Percentiles rank a stretch among this genome's conserved stretches.
Conservation (phyloP, 2,888 invertebrate species). For the Pyrocoelia pectoralis region DNA sequence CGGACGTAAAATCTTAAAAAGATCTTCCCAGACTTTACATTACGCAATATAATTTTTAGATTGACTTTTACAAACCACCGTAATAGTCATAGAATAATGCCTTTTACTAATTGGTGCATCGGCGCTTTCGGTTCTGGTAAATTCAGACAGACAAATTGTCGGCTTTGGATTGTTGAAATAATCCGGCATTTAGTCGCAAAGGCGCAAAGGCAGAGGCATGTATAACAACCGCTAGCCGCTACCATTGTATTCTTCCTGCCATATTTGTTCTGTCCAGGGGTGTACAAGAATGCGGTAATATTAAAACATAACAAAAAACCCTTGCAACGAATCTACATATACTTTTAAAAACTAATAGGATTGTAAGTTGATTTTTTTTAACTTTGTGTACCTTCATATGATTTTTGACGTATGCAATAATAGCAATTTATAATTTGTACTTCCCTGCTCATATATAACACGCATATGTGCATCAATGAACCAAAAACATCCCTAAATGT, state of each 20-base stretch:
- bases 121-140: constrained; percentile 10
- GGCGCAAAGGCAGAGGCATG: constrained; percentile 56
- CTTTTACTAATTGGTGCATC: too few species aligned
- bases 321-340: too few species aligned
- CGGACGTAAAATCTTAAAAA: constrained; percentile 26
- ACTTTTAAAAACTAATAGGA: too few species aligned
- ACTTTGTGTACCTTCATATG: too few species aligned
- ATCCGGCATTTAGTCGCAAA: constrained; percentile 58
- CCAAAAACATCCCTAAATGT: constrained; percentile 49
- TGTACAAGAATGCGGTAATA: constrained; percentile 22
- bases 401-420: too few species aligned
- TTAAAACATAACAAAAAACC: too few species aligned
- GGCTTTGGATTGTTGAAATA: constrained; percentile 46
- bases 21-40: constrained; percentile 31
- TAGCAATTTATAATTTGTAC: constrained; percentile 23
- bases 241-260: constrained; percentile 30
- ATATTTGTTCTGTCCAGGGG: constrained; percentile 28
- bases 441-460: constrained; percentile 38
- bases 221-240: constrained; percentile 46
- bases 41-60: background rate
- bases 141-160: constrained; percentile 9
- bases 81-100: background rate
- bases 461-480: constrained; percentile 49
- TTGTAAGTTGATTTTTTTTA: too few species aligned
- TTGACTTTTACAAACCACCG: constrained; percentile 6